Conservation (phyloP, 2,113 vertebrate species). For the rat (Rattus norvegicus) region DNA sequence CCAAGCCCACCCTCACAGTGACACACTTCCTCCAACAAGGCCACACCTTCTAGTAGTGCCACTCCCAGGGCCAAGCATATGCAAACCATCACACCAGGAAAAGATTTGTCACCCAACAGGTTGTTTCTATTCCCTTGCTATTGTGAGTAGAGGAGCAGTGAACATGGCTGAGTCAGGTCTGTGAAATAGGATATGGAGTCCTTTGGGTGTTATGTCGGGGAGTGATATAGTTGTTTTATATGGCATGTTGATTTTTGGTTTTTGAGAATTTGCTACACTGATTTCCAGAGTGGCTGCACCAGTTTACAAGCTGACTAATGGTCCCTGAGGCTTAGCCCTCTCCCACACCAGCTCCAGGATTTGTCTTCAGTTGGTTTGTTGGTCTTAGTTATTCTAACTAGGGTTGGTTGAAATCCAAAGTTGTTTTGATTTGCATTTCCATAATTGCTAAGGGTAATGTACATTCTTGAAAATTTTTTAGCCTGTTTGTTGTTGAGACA, state of each 20-base stretch:
- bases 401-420: neutral
- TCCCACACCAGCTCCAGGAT: neutral
- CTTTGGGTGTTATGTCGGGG: neutral
- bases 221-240: neutral
- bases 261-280: neutral
- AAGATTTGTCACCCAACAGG: neutral
- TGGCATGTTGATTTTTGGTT: neutral
- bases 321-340: neutral
- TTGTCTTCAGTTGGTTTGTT: neutral
- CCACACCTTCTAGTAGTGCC: too few relatives aligned
- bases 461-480: neutral
- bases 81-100: too few relatives aligned
- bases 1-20: too few relatives aligned
- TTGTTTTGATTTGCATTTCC: neutral
- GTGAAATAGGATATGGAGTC: neutral
- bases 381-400: neutral
- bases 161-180: neutral
- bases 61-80: too few relatives aligned
- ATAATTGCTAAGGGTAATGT: neutral
- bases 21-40: too few relatives aligned
- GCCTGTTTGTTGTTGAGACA: neutral
- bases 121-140: neutral
- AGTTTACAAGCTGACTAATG: neutral
- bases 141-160: neutral
- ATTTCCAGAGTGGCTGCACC: neutral